Evolutionary conservation across 2,888 invertebrate genomes (phyloP).

Genomic region (Drosophila rellima): DNA sequence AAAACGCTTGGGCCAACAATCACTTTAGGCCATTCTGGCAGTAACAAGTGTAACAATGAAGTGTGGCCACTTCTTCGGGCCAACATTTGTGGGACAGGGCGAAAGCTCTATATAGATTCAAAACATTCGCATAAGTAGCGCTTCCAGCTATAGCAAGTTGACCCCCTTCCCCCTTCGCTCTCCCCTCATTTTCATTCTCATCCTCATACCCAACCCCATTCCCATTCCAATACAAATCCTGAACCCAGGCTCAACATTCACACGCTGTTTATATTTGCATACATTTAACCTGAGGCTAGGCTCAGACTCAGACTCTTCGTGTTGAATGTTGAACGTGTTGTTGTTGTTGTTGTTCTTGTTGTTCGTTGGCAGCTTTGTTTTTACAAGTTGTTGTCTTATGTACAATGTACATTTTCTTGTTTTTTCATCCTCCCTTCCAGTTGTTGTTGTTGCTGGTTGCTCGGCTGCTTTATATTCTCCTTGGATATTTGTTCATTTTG

Average conservation of each 20-base stretch:
- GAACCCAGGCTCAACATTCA: slow-evolving; percentile 54
- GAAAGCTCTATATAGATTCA: slow-evolving; percentile 32
- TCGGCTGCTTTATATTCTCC: slow-evolving; percentile 41
- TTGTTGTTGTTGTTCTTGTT: slow-evolving; percentile 30
- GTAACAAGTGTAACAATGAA: slow-evolving; percentile 73
- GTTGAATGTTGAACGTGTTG: slow-evolving; percentile 21
- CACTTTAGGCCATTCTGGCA: slow-evolving; percentile 46
- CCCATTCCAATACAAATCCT: slow-evolving; percentile 8
- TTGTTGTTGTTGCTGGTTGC: slow-evolving; percentile 13
- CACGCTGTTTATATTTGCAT: slow-evolving; percentile 79
- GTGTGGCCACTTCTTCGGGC: slow-evolving; percentile 66
- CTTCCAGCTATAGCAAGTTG: slow-evolving; percentile 62
- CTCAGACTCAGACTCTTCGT: slow-evolving; percentile 35
- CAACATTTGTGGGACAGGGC: slow-evolving; percentile 22
- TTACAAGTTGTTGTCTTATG: slow-evolving; percentile 60
- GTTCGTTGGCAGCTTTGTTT: slow-evolving; percentile 63
- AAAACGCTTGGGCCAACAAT: slow-evolving; percentile 52
- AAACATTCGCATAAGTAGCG: slow-evolving; percentile 76
- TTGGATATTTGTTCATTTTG: slow-evolving; percentile 61
- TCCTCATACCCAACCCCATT: slow-evolving; percentile 1
- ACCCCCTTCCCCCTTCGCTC: neutral
- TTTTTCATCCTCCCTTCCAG: neutral
- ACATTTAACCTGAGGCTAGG: slow-evolving; percentile 73
- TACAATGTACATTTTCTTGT: slow-evolving; percentile 43
- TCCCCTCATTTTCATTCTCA: neutral